Conservation (phyloP, 1,140 invertebrate species). For the Nymphalis io region DNA sequence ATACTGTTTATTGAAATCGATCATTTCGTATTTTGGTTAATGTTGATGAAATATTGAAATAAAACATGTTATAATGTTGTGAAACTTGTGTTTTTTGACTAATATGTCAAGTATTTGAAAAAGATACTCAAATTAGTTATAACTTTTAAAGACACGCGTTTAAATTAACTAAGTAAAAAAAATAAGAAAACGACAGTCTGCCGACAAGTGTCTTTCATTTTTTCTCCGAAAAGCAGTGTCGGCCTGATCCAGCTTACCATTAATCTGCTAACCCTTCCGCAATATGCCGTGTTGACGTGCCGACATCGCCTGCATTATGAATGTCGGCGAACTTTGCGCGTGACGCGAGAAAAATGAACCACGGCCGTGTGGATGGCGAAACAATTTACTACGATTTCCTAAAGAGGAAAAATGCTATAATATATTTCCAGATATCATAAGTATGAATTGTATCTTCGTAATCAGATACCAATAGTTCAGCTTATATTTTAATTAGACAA, state of each 20-base stretch:
- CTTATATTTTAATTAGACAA: no score
- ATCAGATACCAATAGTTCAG: no score
- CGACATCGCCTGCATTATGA: slow-evolving; percentile 76
- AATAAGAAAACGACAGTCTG: not conserved
- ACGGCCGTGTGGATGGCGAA: slow-evolving; percentile 57
- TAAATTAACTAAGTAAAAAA: not conserved
- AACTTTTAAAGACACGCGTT: no score
- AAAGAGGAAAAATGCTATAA: slow-evolving; percentile 4
- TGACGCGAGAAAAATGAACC: slow-evolving; percentile 79
- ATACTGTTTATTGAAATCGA: not conserved
- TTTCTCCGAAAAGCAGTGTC: slow-evolving; percentile 16
- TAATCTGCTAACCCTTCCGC: slow-evolving; percentile 71
- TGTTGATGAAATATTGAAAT: no score
- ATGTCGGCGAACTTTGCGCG: slow-evolving; percentile 67
- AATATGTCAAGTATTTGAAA: no score
- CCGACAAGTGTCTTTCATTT: slow-evolving; percentile 5
- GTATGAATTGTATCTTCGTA: not conserved
- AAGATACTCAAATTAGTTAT: no score
- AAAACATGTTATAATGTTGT: no score
- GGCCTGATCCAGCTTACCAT: slow-evolving; percentile 45
- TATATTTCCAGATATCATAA: not conserved
- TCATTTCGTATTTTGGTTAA: no score
- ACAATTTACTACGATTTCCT: slow-evolving; percentile 60
- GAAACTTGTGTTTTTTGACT: no score
- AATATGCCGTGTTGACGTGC: slow-evolving; percentile 76